Conservation (phyloP, 2,797 vertebrate species). For the Lycodopsis pacificus region DNA sequence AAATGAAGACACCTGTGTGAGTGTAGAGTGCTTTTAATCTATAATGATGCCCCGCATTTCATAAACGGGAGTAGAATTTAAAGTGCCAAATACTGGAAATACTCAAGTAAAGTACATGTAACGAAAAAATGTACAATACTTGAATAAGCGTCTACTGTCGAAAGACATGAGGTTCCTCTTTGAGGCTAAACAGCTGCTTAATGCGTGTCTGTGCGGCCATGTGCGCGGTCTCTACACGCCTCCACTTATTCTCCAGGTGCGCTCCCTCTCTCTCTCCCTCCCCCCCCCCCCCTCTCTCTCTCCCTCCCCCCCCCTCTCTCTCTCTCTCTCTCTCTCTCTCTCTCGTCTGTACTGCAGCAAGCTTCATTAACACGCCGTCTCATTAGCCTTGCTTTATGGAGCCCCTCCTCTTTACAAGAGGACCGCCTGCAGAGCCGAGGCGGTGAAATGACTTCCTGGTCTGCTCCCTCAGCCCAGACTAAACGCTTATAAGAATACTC, state of each 20-base stretch:
- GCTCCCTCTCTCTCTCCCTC: neutral
- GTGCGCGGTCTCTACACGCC: neutral
- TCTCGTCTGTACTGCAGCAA: constrained; percentile 3
- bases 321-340: too few relatives aligned
- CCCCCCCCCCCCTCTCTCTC: neutral
- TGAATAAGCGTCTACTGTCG: neutral
- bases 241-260: constrained; percentile 20
- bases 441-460: constrained; percentile 59
- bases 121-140: neutral
- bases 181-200: neutral
- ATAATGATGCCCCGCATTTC: neutral
- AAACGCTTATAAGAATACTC: constrained; percentile 45
- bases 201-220: neutral
- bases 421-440: constrained; percentile 51
- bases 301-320: neutral
- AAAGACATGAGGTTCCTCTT: neutral
- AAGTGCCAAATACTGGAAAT: neutral
- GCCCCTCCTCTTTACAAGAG: constrained; percentile 65
- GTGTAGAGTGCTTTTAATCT: neutral
- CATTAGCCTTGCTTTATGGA: constrained; percentile 67
- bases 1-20: constrained; percentile 16
- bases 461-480: constrained; percentile 36
- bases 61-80: neutral
- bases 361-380: constrained; percentile 62
- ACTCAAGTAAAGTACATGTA: neutral